Conservation (phyloP, 2,113 vertebrate species). For the Saccopteryx leptura region DNA sequence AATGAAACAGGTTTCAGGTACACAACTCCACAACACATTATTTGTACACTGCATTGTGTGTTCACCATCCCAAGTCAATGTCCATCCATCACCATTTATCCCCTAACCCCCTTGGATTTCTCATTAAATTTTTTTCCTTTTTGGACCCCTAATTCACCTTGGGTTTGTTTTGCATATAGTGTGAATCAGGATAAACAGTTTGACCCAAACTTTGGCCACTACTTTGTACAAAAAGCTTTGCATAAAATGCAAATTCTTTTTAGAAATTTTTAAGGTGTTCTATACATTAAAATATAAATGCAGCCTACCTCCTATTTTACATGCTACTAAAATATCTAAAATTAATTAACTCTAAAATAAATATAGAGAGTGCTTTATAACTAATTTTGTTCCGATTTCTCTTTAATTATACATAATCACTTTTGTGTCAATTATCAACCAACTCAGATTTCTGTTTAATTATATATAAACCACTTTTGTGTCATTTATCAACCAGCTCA, state of each 20-base stretch:
- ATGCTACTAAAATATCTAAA: constrained; percentile 18
- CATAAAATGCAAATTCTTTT: background rate
- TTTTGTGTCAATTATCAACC: background rate
- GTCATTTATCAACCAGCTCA: background rate
- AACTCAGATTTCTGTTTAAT: background rate
- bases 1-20: too few relatives aligned
- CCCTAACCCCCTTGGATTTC: too few relatives aligned
- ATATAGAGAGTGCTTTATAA: background rate
- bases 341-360: background rate
- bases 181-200: background rate
- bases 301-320: background rate
- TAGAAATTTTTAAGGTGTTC: background rate
- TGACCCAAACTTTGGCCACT: background rate
- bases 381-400: background rate
- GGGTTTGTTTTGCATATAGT: background rate
- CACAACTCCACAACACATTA: too few relatives aligned
- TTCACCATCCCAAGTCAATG: too few relatives aligned
- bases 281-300: background rate
- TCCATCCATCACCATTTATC: too few relatives aligned
- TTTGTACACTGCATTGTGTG: too few relatives aligned
- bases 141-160: background rate
- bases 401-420: background rate
- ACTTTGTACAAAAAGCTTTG: background rate
- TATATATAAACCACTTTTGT: background rate
- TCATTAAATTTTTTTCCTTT: background rate